Base-by-base conservation (phyloP, 2,797 vertebrate species). In the Hydrolagus colliei region DNA sequence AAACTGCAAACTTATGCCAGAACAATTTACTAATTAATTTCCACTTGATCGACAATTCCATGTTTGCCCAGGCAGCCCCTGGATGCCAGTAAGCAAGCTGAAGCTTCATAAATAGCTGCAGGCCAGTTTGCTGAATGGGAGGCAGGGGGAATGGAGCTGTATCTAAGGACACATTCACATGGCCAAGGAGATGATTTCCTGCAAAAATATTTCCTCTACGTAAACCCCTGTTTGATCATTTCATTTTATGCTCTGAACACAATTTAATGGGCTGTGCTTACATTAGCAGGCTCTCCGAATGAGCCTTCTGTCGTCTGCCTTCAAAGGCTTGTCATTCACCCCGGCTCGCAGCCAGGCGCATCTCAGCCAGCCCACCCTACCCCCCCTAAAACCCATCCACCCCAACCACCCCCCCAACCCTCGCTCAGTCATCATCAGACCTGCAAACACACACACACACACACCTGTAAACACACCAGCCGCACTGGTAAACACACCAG, bases 21-120 rank as follows among this genome's bases (percentile, higher is more conserved):
- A 84, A 84, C 79, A 84, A 84, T 84, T 84, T 84, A 84, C 79
- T 84, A 84, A 84, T 84, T 84, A 84, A 84, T 84, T 84, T 84
- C 65, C 79, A 84, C 79, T 84, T 84, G 79, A 84, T 84, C 79
- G 79, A 84, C 79, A 84, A 84, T 84, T 84, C 79, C 79, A 68
- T 84, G 79, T 84, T 84, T 84, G 79, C 79, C 79, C 65, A 84
- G 62, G 62, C 79, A 84, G 79, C 79, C 79, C 27, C 79, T 68
- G 65, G 79, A 84, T 84, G 71, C 79, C 79, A 84, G 79, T 10
- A 67, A 84, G 41, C 62, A 84, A 71, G 79, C 79, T 68, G 67
- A 63, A 84, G 79, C 65, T 84, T 67, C 79, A 84, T 84, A 71
- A 84, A 84, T 84, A 84, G 79, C 79, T 84, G 79, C 71, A 84